phyloP scores from a whole-genome alignment of 2,797 vertebrate species.

The Molossus alvarezi region DNA sequence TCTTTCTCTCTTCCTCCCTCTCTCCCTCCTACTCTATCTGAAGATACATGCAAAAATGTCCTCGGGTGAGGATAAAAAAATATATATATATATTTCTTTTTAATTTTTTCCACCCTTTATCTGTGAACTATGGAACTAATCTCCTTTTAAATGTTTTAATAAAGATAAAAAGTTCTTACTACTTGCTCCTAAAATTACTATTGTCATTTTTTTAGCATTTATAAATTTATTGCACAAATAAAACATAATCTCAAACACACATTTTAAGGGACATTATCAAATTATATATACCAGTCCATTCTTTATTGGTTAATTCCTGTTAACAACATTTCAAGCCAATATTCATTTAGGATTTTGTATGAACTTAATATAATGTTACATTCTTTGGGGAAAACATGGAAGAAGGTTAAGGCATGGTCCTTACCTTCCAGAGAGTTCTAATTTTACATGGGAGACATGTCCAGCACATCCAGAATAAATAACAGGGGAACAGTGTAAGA shows the following conservation, averaged over 20 bases:
- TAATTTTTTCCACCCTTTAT: slow-evolving; percentile 48
- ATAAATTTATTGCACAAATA: not conserved
- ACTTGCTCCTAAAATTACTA: slow-evolving; percentile 47
- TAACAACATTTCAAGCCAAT: not conserved
- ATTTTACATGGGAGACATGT: not conserved
- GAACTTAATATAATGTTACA: not conserved
- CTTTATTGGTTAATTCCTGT: slow-evolving; percentile 36
- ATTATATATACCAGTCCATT: not conserved
- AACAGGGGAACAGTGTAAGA: not conserved
- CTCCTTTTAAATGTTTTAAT: not conserved
- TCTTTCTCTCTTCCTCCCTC: too few species aligned
- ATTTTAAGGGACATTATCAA: not conserved
- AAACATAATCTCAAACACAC: slow-evolving; percentile 4
- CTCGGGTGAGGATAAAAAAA: too few species aligned
- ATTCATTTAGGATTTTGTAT: slow-evolving; percentile 30
- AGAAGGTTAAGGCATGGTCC: not conserved
- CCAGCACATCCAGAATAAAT: not conserved
- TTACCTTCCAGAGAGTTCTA: slow-evolving; percentile 9
- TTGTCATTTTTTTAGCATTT: not conserved
- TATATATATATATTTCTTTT: not conserved
- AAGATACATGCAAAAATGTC: too few species aligned
- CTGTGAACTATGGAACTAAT: not conserved
- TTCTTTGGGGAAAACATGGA: slow-evolving; percentile 42
- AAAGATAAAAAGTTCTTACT: slow-evolving; percentile 21
- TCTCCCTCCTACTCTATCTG: too few species aligned